Base-by-base conservation (phyloP, 1,140 invertebrate species). In the Trichonephila clavata region DNA sequence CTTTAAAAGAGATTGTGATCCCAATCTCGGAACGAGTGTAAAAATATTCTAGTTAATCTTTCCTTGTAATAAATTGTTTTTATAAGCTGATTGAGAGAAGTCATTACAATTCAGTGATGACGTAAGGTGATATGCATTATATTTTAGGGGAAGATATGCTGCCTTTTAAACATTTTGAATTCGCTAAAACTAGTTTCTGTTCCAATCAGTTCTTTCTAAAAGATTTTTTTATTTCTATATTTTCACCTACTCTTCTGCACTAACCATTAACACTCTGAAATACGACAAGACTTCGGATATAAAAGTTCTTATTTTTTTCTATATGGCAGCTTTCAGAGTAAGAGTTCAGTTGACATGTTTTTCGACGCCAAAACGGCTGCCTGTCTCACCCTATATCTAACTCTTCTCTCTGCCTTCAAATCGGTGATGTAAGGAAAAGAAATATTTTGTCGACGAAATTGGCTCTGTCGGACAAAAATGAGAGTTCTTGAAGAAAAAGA, bases 381-480 rank as follows among this genome's bases (percentile, higher is more conserved):
- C 10, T 77, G 71, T 77, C 71, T 77, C 71, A 32, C 32, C 27
- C 5, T 8, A 24, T 68, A 68, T 24, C 65, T 24, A 39, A 7
- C 32, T 39, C 71, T 32, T 4, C 14, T 16, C 14, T 4, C 71
- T 18, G 6, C 5, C 71, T 27, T 5, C 71, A 18, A 20, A 39
- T 18, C 27, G 6, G 71, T 18, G 61, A 63, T 63, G 61, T 18
- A 50, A 32, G 71, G 24, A 77, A 39, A 77, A 77, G 27, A 77
- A 39, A 77, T 77, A 77, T 77, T 39, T 77, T 77, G 71, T 77
- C 71, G 32, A 6, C 71, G 27, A 39, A 77, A 77, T 77, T 39
- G 71, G 71, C 71, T 32, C 71, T 77, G 71, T 77, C 71, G 27
- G 71, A 77, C 71, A 77, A 77, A 77, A 77, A 77, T 77, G 71